Percentiles rank a stretch among this genome's conserved stretches.
Evolutionary conservation across 2,113 vertebrate species (phyloP).

Genomic region (Sula dactylatra): DNA sequence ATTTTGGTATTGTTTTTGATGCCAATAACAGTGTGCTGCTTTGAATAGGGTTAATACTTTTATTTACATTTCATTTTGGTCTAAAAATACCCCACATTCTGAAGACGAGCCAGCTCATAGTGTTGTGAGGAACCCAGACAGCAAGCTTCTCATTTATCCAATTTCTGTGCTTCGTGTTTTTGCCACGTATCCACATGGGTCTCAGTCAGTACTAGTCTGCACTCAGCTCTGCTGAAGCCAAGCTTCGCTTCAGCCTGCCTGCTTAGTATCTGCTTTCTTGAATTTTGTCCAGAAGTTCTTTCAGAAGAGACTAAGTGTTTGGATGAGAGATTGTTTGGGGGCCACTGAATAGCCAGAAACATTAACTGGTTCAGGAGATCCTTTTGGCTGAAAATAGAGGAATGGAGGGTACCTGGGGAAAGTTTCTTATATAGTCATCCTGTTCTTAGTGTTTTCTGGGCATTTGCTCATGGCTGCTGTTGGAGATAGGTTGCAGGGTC

Average conservation of each 20-base stretch:
- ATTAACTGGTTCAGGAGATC: neutral
- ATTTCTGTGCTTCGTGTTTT: neutral
- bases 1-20: neutral
- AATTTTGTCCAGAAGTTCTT: neutral
- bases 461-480: fast-evolving
- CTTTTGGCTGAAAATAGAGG: neutral
- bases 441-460: neutral
- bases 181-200: neutral
- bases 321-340: neutral
- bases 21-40: neutral
- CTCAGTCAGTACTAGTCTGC: neutral
- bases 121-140: neutral
- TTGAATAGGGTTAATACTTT: neutral
- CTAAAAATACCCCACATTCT: neutral
- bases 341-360: neutral
- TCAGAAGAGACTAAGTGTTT: neutral
- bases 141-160: neutral
- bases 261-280: neutral
- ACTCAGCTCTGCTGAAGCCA: neutral
- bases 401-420: neutral
- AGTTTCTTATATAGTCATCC: neutral
- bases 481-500: neutral
- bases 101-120: neutral
- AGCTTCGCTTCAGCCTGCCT: neutral
- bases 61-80: neutral